phyloP scores from a whole-genome alignment of 2,797 vertebrate species.

The Crypturellus tataupa region DNA sequence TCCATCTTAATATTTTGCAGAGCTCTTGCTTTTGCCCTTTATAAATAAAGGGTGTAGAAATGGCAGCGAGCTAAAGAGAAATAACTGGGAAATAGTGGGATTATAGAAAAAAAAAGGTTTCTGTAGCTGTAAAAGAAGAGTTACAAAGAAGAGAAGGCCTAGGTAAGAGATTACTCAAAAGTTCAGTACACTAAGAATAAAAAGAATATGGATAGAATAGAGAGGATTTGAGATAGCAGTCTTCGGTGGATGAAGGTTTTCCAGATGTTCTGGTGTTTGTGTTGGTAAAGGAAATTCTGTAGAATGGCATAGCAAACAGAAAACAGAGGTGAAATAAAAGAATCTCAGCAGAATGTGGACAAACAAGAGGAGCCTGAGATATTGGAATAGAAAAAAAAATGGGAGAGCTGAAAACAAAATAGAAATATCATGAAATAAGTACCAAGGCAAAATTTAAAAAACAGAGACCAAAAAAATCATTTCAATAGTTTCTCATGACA shows the following conservation, averaged over 20 bases:
- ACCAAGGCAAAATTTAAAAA: not conserved
- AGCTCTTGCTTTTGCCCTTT: not conserved
- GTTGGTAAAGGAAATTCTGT: not conserved
- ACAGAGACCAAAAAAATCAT: not conserved
- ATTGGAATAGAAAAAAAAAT: too few relatives aligned
- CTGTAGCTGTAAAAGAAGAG: not conserved
- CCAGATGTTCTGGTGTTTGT: not conserved
- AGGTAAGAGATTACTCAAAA: not conserved
- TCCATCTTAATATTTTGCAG: not conserved
- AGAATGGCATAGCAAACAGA: not conserved
- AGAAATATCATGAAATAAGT: not conserved
- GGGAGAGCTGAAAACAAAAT: too few relatives aligned
- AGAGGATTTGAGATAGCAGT: not conserved
- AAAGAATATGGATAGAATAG: not conserved
- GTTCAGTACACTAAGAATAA: not conserved
- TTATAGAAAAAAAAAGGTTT: not conserved
- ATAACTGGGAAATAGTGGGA: not conserved
- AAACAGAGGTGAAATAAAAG: not conserved
- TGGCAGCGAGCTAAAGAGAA: not conserved
- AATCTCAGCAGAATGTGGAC: too few relatives aligned
- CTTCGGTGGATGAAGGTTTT: not conserved
- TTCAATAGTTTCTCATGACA: not conserved
- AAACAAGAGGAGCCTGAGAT: too few relatives aligned
- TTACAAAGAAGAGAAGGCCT: not conserved
- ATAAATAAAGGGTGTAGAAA: not conserved